Percentiles rank a stretch among this genome's conserved stretches.
These are phyloP conservation scores for Amphimedon queenslandica DNA, from an alignment of 37 sponge, comb jelly and placozoan species.

Conservation along the genomic window DNA sequence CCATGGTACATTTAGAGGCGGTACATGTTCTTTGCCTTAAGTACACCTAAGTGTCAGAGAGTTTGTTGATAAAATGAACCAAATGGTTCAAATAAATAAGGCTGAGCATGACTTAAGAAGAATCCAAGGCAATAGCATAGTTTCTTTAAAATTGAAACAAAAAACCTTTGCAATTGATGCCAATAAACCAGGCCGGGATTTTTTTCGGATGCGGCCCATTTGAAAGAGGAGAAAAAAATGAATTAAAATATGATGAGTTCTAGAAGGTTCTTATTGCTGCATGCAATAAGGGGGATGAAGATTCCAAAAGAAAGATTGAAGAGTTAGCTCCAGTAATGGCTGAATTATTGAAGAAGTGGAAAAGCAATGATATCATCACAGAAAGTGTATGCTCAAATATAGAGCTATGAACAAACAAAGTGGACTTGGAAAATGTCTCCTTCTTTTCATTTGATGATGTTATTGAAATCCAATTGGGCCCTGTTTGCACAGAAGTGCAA, in stretches of 20 bases:
- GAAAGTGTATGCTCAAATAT: no score
- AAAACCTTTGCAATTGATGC: conserved; percentile 5
- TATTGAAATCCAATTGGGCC: no score
- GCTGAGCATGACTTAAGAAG: conserved; percentile 10
- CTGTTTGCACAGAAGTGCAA: no score
- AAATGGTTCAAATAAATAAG: conserved; percentile 3
- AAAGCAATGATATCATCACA: no score
- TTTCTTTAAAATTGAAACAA: not conserved
- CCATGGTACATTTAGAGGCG: conserved; percentile 27
- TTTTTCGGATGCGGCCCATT: no score
- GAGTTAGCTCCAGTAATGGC: not conserved
- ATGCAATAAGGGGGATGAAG: not conserved
- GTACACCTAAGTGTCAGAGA: conserved; percentile 12
- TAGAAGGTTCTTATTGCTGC: no score
- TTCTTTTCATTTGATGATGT: no score
- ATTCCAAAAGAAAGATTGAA: not conserved
- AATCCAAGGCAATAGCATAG: not conserved
- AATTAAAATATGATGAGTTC: no score
- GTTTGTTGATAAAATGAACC: conserved; percentile 10
- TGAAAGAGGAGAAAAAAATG: no score
- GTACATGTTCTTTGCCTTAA: conserved; percentile 18
- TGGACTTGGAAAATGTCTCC: no score
- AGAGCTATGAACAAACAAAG: no score
- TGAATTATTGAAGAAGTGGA: not conserved
- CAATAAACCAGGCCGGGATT: no score